Conservation (phyloP, 2,797 vertebrate genomes). For the Rachycentron canadum region DNA sequence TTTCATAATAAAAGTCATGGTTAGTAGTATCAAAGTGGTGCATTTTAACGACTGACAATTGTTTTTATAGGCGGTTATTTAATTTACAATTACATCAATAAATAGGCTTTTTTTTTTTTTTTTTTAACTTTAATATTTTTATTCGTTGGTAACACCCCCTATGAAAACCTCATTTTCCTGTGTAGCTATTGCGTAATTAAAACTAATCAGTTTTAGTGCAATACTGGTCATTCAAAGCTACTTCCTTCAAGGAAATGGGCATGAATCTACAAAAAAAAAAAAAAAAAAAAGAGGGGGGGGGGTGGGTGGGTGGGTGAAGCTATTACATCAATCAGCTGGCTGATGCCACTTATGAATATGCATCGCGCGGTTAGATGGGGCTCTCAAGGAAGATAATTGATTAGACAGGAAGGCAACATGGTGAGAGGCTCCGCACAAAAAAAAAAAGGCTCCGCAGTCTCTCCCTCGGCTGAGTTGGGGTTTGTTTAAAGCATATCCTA, state of each 20-base stretch:
- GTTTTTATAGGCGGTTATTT: not conserved
- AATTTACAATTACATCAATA: not conserved
- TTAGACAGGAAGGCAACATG: conserved; percentile 87
- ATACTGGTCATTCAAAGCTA: conserved; percentile 49
- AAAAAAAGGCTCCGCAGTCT: conserved; percentile 55
- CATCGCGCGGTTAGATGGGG: conserved; percentile 84
- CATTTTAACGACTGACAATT: not conserved
- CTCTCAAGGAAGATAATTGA: conserved; percentile 88
- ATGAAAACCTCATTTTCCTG: not conserved
- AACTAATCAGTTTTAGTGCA: conserved; percentile 29
- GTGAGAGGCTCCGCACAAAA: conserved; percentile 65
- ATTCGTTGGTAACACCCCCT: not conserved
- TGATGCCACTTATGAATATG: conserved; percentile 89
- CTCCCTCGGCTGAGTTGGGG: conserved; percentile 52
- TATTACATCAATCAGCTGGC: conserved; percentile 88
- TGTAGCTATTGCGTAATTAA: conserved; percentile 2
- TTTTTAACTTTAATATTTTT: not conserved
- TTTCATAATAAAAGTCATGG: not conserved
- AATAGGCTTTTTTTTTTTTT: not conserved
- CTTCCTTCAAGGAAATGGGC: conserved; percentile 63
- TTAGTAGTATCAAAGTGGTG: not conserved
- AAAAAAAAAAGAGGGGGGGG: not conserved
- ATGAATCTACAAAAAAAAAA: not conserved
- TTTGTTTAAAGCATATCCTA: conserved; percentile 63
- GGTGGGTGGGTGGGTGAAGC: no score